Conservation (phyloP, 2,113 vertebrate species). For the Brachyistius frenatus region DNA sequence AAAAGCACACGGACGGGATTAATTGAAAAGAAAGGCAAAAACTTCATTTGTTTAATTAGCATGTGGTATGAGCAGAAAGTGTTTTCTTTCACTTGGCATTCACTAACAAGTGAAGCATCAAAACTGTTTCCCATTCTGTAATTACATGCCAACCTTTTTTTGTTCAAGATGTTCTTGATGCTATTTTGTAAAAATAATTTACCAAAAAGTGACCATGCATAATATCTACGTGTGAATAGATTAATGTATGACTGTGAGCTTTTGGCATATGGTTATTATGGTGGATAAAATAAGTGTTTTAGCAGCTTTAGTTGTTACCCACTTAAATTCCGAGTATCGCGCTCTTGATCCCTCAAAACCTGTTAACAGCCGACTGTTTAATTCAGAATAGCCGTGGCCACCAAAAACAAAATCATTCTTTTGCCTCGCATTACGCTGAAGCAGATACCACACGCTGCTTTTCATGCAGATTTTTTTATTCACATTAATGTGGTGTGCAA, state of each 20-base stretch:
- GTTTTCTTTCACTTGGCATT: conserved; percentile 25
- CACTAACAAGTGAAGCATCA: not conserved
- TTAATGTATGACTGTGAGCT: not conserved
- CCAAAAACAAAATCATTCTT: conserved; percentile 23
- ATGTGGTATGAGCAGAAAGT: not conserved
- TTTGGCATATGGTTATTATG: not conserved
- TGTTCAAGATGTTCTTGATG: not conserved
- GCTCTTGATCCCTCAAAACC: conserved; percentile 30
- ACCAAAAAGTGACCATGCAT: conserved; percentile 28
- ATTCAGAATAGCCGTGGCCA: conserved; percentile 21
- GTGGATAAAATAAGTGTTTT: not conserved
- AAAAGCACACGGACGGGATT: conserved; percentile 8
- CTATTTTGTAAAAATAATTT: conserved; percentile 14
- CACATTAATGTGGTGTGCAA: conserved; percentile 24
- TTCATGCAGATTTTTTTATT: conserved; percentile 22
- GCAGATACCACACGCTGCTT: conserved; percentile 7
- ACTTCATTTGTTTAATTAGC: conserved; percentile 9
- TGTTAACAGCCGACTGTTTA: conserved; percentile 31
- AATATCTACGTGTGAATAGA: conserved; percentile 11
- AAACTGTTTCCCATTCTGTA: not conserved
- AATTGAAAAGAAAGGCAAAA: conserved; percentile 6
- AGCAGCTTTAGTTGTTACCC: conserved; percentile 13
- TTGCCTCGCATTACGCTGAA: conserved; percentile 21
- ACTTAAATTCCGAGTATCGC: conserved; percentile 16
- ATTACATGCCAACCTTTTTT: not conserved